These are phyloP conservation scores for Lamellibrachia columna DNA, from an alignment of 2,888 invertebrate genomes.

Conservation along the genomic window DNA sequence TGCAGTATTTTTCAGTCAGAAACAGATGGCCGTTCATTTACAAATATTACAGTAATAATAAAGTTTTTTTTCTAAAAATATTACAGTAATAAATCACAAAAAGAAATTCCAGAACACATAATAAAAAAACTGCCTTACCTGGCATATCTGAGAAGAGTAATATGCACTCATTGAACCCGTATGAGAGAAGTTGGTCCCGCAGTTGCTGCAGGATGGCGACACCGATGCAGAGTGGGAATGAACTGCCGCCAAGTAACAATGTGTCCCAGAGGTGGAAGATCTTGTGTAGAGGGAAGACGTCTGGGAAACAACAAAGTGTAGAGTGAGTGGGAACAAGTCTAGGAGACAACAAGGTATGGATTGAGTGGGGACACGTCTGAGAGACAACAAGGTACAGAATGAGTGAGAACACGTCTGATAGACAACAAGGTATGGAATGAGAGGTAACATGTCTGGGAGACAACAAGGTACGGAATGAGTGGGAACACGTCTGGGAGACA, in stretches of 20 bases:
- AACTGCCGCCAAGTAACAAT: slow-evolving; percentile 88
- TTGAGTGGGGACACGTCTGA: no score
- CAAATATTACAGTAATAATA: no score
- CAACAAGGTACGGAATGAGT: neutral
- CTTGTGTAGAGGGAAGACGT: slow-evolving; percentile 97
- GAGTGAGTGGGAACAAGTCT: no score
- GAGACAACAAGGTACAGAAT: no score
- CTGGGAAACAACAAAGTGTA: slow-evolving; percentile 70
- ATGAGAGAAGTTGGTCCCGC: slow-evolving; percentile 72
- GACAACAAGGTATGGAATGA: no score
- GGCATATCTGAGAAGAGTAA: slow-evolving; percentile 98
- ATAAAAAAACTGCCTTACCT: slow-evolving; percentile 59
- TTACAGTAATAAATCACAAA: neutral
- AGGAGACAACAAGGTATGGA: no score
- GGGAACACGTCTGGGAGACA: no score
- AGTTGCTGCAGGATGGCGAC: slow-evolving; percentile 90
- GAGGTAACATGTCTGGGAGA: neutral
- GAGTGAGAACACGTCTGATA: no score
- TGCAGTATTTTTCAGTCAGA: no score
- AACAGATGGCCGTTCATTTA: no score
- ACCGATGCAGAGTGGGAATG: slow-evolving; percentile 94
- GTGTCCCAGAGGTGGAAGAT: slow-evolving; percentile 98
- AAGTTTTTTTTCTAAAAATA: no score
- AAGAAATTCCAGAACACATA: neutral
- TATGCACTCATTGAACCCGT: slow-evolving; percentile 98